Evolutionary conservation across 2,113 vertebrate genomes (phyloP), one percentile per base, ranked within the genome.

Genomic region (Oreochromis tanganicae): DNA sequence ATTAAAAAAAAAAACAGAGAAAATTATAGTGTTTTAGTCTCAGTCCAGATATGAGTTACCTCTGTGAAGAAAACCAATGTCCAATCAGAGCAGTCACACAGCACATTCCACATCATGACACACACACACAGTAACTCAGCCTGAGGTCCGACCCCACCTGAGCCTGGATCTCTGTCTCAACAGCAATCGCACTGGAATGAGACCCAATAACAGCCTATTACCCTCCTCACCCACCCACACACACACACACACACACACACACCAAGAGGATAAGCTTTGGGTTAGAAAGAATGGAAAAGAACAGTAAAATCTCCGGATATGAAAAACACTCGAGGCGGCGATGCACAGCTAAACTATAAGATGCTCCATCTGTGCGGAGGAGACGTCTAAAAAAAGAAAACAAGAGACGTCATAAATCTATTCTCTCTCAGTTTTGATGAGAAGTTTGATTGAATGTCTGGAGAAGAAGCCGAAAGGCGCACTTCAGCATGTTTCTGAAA

Each of bases 271-370:
- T 83, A 24, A 80, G 87, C 88, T 95, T 86, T 89, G 90, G 88
- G 90, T 91, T 84, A 92, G 84, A 90, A 80, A 93, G 93, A 94
- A 89, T 88, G 86, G 91, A 93, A 95, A 95, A 91, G 91, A 94
- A 94, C 93, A 95, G 94, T 95, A 95, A 95, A 95, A 93, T 93
- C 94, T 90, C 96, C 92, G 94, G 96, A 96, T 96, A 96, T 96
- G 94, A 96, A 95, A 94, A 94, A 71, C 88, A 94, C 93, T 84
- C 2, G 87, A 91, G 93, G 92, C 87, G 61, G 52, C 9, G 54
- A 93, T 91, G 86, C 85, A 79, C 50, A 86, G 56, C 75, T 87
- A 83, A 90, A 93, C 85, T 82, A 50, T 21, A 90, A 84, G 73
- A 92, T 91, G 54, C 71, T 85, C 81, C 56, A 50, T 71, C 84